A percentile compares a stretch with the other conserved stretches of the same genome.
phyloP scores from a whole-genome alignment of 2,888 invertebrate species.

The Slavum lentiscoides region DNA sequence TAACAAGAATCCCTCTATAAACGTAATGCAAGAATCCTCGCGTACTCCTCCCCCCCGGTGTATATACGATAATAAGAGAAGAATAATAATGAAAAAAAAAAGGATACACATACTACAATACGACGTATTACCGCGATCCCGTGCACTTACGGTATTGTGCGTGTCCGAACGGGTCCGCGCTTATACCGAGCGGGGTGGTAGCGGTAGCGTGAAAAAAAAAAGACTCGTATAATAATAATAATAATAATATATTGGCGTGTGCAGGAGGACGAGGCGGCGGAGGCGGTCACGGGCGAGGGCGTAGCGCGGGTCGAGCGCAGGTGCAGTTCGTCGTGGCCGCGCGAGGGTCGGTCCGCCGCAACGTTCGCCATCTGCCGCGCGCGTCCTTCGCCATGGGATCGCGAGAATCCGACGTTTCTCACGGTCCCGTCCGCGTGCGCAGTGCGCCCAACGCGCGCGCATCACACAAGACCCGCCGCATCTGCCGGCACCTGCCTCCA shows the following conservation, averaged over 20 bases:
- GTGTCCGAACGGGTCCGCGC: constrained; percentile 42
- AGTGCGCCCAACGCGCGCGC: constrained; percentile 4
- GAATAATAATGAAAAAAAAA: neutral
- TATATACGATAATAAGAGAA: too few relatives aligned
- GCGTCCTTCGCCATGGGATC: constrained; percentile 42
- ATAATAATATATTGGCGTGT: constrained; percentile 3
- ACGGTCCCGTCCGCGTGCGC: constrained; percentile 48
- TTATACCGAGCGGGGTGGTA: constrained; percentile 6
- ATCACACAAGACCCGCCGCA: constrained; percentile 10
- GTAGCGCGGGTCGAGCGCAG: constrained; percentile 47
- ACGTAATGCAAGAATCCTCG: too few relatives aligned
- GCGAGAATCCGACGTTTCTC: constrained; percentile 52
- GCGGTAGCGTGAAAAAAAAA: constrained; percentile 8
- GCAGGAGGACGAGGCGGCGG: constrained; percentile 6
- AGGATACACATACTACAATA: neutral
- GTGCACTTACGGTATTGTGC: constrained; percentile 47
- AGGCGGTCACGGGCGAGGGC: constrained; percentile 48
- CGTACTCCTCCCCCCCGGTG: too few relatives aligned
- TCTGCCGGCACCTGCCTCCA: constrained; percentile 49
- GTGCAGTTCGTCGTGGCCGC: constrained; percentile 30
- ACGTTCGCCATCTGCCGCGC: constrained; percentile 50
- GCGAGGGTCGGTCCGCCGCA: constrained; percentile 43
- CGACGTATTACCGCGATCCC: neutral
- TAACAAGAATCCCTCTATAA: too few relatives aligned
- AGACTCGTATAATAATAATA: constrained; percentile 22